Conservation (phyloP, 2,888 invertebrate genomes). For the Brachycybe producta region DNA sequence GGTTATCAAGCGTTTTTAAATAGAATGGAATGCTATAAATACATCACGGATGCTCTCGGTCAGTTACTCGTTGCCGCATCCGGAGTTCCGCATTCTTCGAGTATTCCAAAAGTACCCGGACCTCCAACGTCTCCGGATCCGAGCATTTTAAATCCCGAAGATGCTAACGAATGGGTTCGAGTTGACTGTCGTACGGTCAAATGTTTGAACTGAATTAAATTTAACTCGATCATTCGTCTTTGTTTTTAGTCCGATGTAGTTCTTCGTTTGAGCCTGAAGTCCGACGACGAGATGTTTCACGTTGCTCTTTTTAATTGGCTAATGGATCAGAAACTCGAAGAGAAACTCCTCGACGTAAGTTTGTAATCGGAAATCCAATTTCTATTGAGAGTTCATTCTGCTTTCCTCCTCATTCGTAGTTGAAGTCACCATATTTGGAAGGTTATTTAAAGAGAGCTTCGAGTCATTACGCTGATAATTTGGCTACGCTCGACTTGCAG, state of each 20-base stretch:
- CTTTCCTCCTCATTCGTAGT: conserved; percentile 41
- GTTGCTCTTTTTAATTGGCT: conserved; percentile 89
- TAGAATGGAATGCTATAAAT: conserved; percentile 79
- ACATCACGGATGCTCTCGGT: conserved; percentile 55
- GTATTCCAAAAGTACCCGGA: conserved; percentile 35
- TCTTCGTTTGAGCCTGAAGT: conserved; percentile 37
- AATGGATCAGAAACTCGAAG: conserved; percentile 41
- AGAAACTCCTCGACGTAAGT: conserved; percentile 38
- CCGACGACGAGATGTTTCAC: conserved; percentile 74
- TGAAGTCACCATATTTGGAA: conserved; percentile 53
- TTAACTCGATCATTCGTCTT: not conserved
- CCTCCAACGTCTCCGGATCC: conserved; percentile 33
- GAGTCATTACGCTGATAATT: conserved; percentile 41
- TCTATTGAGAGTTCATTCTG: conserved; percentile 49
- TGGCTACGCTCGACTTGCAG: conserved; percentile 59
- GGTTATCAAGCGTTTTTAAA: conserved; percentile 59
- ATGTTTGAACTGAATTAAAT: not conserved
- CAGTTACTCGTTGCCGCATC: conserved; percentile 32
- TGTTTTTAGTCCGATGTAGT: conserved; percentile 30
- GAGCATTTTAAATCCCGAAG: conserved; percentile 28
- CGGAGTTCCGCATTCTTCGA: conserved; percentile 33
- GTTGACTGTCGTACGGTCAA: no score
- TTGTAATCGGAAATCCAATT: conserved; percentile 11
- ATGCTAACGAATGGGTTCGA: conserved; percentile 25
- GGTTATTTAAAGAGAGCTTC: conserved; percentile 47